Conservation (phyloP, 2,888 invertebrate species). For the Petrolisthes cinctipes region DNA sequence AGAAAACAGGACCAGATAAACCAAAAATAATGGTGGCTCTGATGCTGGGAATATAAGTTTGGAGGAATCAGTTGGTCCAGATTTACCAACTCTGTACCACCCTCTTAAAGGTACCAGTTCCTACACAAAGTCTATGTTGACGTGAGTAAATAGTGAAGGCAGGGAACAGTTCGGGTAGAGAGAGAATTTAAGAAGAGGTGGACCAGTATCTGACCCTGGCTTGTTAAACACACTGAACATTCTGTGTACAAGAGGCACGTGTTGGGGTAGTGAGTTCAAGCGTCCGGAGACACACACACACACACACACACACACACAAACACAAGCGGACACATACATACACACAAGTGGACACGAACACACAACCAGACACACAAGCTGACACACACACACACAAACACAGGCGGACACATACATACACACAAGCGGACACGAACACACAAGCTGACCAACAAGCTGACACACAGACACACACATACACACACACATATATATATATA, state of each 20-base stretch:
- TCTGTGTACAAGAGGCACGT: no score
- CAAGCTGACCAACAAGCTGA: constrained; percentile 19
- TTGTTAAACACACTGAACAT: neutral
- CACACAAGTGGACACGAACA: neutral
- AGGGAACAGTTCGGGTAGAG: neutral
- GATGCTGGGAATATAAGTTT: no score
- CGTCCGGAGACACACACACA: neutral
- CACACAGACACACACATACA: constrained; percentile 34
- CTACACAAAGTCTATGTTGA: no score
- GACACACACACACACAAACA: neutral
- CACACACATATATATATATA: constrained; percentile 21
- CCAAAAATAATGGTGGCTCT: no score
- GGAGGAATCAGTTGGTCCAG: no score
- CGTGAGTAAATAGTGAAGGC: no score
- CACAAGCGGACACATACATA: constrained; percentile 9
- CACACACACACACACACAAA: constrained; percentile 8
- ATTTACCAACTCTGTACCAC: no score
- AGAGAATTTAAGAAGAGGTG: neutral
- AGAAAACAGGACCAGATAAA: no score
- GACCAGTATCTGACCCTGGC: neutral
- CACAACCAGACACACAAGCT: neutral
- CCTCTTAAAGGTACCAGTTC: no score
- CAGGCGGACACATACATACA: constrained; percentile 5
- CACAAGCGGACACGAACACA: constrained; percentile 19
- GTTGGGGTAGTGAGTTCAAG: no score